phyloP scores from a whole-genome alignment of 1,140 invertebrate genomes.

The Holcopasites calliopsidis region DNA sequence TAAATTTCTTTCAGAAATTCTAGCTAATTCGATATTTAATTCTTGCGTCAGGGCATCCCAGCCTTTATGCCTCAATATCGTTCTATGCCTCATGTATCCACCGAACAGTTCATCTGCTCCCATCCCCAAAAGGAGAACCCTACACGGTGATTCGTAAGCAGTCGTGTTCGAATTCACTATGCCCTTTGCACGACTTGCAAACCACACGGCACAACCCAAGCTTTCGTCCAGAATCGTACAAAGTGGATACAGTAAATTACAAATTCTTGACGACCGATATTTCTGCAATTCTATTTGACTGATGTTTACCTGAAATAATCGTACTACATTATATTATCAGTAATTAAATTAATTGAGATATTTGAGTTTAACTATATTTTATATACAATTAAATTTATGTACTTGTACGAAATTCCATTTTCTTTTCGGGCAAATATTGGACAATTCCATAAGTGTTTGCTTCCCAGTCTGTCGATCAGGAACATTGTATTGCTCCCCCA shows the following conservation, averaged over 20 bases:
- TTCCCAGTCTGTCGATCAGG: conserved; percentile 91
- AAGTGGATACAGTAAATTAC: conserved; percentile 90
- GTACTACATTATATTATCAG: not conserved
- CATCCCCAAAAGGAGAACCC: conserved; percentile 93
- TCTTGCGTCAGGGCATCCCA: conserved; percentile 86
- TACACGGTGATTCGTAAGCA: conserved; percentile 83
- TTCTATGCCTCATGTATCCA: conserved; percentile 94
- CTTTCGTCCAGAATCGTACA: conserved; percentile 97
- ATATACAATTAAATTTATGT: conserved; percentile 56
- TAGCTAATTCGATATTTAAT: conserved; percentile 87
- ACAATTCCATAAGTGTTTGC: conserved; percentile 87
- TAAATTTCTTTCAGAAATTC: conserved; percentile 95
- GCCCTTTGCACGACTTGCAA: conserved; percentile 90
- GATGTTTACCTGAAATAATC: conserved; percentile 87
- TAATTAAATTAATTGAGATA: conserved; percentile 8
- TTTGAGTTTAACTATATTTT: too few species aligned
- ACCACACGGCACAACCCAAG: conserved; percentile 96
- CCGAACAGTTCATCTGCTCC: conserved; percentile 98
- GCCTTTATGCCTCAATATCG: conserved; percentile 83
- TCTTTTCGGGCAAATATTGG: conserved; percentile 84
- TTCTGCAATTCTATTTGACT: conserved; percentile 83
- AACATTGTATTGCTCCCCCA: conserved; percentile 81
- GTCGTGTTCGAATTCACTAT: conserved; percentile 65
- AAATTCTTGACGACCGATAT: conserved; percentile 79
- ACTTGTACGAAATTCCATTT: conserved; percentile 87